phyloP scores from a whole-genome alignment of 2,888 invertebrate species.

The Atrina japonica region DNA sequence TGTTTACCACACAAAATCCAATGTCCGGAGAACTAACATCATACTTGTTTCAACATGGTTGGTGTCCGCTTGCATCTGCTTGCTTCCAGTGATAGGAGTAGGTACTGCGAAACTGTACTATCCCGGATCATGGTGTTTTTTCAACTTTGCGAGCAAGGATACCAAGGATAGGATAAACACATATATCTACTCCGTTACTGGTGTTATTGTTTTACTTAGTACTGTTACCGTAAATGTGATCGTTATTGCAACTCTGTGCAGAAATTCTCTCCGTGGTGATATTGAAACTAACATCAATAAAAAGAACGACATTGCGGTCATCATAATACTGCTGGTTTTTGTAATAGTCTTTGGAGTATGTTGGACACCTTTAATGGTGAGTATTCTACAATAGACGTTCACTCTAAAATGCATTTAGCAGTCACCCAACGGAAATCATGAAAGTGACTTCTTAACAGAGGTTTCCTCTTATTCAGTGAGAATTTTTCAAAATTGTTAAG shows the following conservation, averaged over 20 bases:
- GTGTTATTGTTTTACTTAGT: background rate
- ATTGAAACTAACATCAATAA: too few species aligned
- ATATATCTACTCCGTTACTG: slow-evolving; percentile 14
- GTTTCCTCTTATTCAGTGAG: too few species aligned
- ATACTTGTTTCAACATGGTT: background rate
- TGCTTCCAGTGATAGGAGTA: background rate
- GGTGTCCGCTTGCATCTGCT: background rate
- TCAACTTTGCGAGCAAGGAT: slow-evolving; percentile 12
- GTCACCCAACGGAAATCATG: too few species aligned
- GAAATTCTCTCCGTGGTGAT: too few species aligned
- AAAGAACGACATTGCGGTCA: too few species aligned
- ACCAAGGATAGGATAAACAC: slow-evolving; percentile 1
- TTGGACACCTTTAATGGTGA: slow-evolving; percentile 18
- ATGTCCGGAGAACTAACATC: background rate
- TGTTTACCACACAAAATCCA: background rate
- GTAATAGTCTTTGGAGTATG: slow-evolving; percentile 7
- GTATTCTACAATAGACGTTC: too few species aligned
- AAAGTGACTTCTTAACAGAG: too few species aligned
- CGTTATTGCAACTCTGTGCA: too few species aligned
- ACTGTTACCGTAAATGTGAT: background rate
- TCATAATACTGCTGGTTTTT: background rate
- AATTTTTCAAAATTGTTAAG: too few species aligned
- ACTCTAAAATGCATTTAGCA: too few species aligned
- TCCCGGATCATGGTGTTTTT: slow-evolving; percentile 26
- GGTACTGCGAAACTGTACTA: slow-evolving; percentile 13